Evolutionary conservation across 1,140 invertebrate species (phyloP).

Genomic region (Anthonomus grandis): DNA sequence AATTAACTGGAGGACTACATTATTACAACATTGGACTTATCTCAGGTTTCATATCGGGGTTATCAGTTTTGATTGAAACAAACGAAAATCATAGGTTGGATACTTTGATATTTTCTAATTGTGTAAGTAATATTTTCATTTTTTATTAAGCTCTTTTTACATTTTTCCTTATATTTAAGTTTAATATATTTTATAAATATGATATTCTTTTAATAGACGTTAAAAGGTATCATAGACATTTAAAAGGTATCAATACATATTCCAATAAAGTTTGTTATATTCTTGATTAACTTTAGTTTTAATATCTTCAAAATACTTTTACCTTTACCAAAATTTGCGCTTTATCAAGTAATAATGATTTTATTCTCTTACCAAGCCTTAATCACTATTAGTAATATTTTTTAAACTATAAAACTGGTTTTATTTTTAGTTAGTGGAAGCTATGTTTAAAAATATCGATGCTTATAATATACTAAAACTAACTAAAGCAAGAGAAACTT

Average conservation of each 20-base stretch:
- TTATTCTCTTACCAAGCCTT: too few species aligned
- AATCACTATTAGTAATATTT: too few species aligned
- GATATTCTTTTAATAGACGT: too few species aligned
- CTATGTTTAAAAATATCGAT: conserved; percentile 20
- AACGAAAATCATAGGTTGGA: conserved; percentile 32
- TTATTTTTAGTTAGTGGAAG: conserved; percentile 29
- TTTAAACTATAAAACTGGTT: background rate
- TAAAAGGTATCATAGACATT: too few species aligned
- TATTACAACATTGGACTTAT: conserved; percentile 26
- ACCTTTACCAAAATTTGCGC: too few species aligned
- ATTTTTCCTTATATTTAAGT: too few species aligned
- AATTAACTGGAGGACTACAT: conserved; percentile 18
- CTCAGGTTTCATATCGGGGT: conserved; percentile 28
- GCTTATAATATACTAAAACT: conserved; percentile 14
- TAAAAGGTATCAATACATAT: too few species aligned
- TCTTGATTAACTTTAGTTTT: too few species aligned
- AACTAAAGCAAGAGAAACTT: conserved; percentile 16
- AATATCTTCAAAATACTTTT: too few species aligned
- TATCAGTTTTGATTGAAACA: conserved; percentile 30
- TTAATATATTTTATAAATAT: too few species aligned
- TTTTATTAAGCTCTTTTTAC: background rate
- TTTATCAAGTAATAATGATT: too few species aligned
- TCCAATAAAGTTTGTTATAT: too few species aligned
- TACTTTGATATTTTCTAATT: conserved; percentile 33
- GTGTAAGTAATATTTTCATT: conserved; percentile 21